Base-by-base conservation (phyloP, 2,113 vertebrate species). In the Lepus timidus region DNA sequence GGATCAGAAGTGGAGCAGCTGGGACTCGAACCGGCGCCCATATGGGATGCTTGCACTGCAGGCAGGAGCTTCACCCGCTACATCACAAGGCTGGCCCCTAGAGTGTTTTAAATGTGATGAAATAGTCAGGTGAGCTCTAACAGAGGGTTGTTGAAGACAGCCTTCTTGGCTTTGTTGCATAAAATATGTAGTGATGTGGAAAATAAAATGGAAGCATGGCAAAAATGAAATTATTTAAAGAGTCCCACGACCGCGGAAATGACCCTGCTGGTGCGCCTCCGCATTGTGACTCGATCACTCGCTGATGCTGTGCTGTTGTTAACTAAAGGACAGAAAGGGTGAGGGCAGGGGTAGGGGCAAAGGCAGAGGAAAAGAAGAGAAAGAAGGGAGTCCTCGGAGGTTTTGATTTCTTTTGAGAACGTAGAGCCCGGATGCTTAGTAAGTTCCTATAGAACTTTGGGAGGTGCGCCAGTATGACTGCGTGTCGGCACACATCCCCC, bases 151-250 rank as follows among this genome's bases (percentile, higher is more conserved):
- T 85, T 88, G 82, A 96, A 92, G 85, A 84, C 52, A 73, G 85
- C 36, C 78, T 93, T 87, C 78, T 68, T 71, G 73, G 88, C 83
- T 91, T 62, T 76, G 23, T 58, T 49, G 29, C 71, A 58, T 58
- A 49, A 78, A 76, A 58, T 44, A 94, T 71, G 33, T 33, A 74
- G 33, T 39, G 33, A 92, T 74, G 55, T 44, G 23, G 71, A 87
- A 94, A 85, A 93, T n/a, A 71, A 94, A 96, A 95, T 85, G 19
- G 80, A 96, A 95, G 67, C 67, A 81, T 31, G 85, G 31, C 68
- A 94, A 90, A 95, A 96, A 89, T 76, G 62, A 96, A 94, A 51
- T 78, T 74, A 73, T 87, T 75, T 68, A 64, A 84, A 33, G 88
- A 90, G 68, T 39, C 51, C 19, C 55, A 73, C 76, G 49, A 94